Conservation (phyloP, 1,140 invertebrate genomes). For the Bombus confusus region DNA sequence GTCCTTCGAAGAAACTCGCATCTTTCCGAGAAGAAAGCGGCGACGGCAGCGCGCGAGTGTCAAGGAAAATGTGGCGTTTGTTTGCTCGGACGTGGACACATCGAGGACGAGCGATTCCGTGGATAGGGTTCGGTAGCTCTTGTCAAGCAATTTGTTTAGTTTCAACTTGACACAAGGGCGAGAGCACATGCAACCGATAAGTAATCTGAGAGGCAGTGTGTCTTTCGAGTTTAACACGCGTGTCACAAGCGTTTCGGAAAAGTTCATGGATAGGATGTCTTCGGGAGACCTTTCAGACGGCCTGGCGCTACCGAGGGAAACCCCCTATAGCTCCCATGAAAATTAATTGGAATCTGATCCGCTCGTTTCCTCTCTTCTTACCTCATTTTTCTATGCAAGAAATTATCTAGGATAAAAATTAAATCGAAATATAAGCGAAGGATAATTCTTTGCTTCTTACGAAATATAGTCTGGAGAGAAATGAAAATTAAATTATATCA, state of each 20-base stretch:
- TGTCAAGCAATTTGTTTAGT: slow-evolving; percentile 76
- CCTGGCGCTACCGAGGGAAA: slow-evolving; percentile 47
- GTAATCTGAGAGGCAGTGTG: slow-evolving; percentile 70
- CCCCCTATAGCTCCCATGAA: not conserved
- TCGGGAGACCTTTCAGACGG: slow-evolving; percentile 35
- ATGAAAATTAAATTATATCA: too few species aligned
- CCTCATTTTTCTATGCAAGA: not conserved
- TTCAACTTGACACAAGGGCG: slow-evolving; percentile 71
- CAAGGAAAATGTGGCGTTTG: slow-evolving; percentile 39
- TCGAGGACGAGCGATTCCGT: slow-evolving; percentile 15
- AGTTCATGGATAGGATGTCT: slow-evolving; percentile 40
- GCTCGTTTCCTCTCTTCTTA: not conserved
- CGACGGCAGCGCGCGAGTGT: not conserved
- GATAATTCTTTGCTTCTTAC: too few species aligned
- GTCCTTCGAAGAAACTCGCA: not conserved
- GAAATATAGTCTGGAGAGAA: too few species aligned
- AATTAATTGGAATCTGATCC: slow-evolving; percentile 28
- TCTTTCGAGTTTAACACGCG: slow-evolving; percentile 48
- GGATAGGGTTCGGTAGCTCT: slow-evolving; percentile 61
- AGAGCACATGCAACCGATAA: slow-evolving; percentile 72
- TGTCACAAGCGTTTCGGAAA: slow-evolving; percentile 60
- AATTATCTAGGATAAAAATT: not conserved
- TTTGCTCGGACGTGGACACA: slow-evolving; percentile 36
- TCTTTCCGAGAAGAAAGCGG: not conserved
- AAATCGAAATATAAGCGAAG: not conserved